Conservation (phyloP, 1,140 invertebrate species). For the Nilaparvata lugens region DNA sequence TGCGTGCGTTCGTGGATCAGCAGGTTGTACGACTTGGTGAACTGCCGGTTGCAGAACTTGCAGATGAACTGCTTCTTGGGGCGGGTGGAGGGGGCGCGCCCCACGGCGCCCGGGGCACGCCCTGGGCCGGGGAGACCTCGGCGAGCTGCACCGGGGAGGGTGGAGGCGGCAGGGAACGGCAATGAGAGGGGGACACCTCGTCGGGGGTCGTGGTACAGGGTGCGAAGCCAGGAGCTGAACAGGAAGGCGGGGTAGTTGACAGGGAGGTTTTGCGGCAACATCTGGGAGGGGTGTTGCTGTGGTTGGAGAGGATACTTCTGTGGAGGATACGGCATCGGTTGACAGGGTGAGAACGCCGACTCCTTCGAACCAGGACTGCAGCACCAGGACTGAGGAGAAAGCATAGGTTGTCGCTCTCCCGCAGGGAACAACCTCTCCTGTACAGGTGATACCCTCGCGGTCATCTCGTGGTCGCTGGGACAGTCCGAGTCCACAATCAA, state of each 20-base stretch:
- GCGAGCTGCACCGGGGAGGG: not conserved
- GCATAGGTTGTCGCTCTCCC: not conserved
- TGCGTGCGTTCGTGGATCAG: constrained; percentile 96
- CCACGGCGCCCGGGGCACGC: constrained; percentile 20
- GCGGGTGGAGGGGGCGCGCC: constrained; percentile 34
- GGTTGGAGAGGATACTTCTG: not conserved
- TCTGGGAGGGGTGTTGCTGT: not conserved
- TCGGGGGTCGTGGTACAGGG: constrained; percentile 18
- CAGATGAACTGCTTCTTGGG: constrained; percentile 70
- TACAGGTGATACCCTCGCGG: not conserved
- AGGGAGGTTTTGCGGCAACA: constrained; percentile 9
- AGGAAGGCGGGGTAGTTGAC: constrained; percentile 17
- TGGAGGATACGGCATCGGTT: not conserved
- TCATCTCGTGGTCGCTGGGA: constrained; percentile 8
- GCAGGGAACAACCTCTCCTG: not conserved
- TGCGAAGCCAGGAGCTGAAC: constrained; percentile 22
- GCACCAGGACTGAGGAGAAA: constrained; percentile 1
- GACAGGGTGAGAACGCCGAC: constrained; percentile 15
- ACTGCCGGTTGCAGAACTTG: constrained; percentile 93
- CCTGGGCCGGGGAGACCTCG: constrained; percentile 11
- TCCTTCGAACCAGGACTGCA: constrained; percentile 8
- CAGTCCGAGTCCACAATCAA: constrained; percentile 18
- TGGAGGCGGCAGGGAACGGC: not conserved
- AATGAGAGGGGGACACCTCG: constrained; percentile 9
- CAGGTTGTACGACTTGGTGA: constrained; percentile 97